Conservation (phyloP, 2,113 vertebrate species). For the Thalassoma bifasciatum region DNA sequence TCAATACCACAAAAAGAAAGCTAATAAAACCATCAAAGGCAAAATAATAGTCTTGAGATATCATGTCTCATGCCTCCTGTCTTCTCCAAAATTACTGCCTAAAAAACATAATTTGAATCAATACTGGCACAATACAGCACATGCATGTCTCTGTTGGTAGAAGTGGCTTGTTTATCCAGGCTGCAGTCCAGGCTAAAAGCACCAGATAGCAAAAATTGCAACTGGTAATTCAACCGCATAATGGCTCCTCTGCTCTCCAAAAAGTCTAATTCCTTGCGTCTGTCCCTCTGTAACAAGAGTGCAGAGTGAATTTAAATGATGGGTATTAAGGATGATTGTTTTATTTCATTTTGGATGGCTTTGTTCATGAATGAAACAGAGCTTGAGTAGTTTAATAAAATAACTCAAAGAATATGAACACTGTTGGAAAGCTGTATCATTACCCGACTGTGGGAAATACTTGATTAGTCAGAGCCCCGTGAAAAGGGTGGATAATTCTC, state of each 20-base stretch:
- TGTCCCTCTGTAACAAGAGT: conserved; percentile 61
- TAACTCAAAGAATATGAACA: conserved; percentile 51
- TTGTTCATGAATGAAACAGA: conserved; percentile 34
- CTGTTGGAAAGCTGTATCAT: conserved; percentile 21
- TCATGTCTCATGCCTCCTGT: conserved; percentile 16
- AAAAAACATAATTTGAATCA: conserved; percentile 40
- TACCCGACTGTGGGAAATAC: no score
- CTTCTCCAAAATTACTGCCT: conserved; percentile 16
- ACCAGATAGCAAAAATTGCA: conserved; percentile 69
- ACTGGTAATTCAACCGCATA: conserved; percentile 78
- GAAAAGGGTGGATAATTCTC: no score
- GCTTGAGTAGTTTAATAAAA: conserved; percentile 47
- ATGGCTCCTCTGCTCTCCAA: conserved; percentile 67
- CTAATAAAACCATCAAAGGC: conserved; percentile 20
- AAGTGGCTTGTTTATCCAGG: conserved; percentile 52
- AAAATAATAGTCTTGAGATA: conserved; percentile 14
- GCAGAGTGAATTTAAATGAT: conserved; percentile 68
- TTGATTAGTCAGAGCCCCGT: no score
- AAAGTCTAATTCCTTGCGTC: conserved; percentile 68
- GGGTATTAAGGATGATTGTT: conserved; percentile 50
- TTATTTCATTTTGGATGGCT: conserved; percentile 59
- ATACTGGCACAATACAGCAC: conserved; percentile 48
- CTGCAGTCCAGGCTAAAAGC: conserved; percentile 63
- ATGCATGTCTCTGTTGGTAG: conserved; percentile 36
- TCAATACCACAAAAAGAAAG: not conserved